Conservation (phyloP, 1,140 invertebrate genomes). For the Euura lappo region DNA sequence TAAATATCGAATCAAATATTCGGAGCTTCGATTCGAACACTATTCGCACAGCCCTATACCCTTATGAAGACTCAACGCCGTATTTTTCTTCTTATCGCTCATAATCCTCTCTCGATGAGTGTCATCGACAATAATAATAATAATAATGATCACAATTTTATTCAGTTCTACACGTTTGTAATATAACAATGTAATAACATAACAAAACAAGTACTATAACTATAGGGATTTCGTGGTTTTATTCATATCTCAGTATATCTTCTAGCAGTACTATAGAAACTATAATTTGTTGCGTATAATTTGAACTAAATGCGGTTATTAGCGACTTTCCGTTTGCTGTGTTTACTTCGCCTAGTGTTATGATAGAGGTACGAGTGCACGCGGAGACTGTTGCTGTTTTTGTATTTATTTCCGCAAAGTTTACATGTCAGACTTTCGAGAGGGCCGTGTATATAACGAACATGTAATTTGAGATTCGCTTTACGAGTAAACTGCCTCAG, state of each 20-base stretch:
- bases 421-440: conserved; percentile 59
- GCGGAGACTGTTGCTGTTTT: conserved; percentile 61
- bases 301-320: conserved; percentile 35
- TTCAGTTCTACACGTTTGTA: neutral
- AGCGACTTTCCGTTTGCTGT: conserved; percentile 39
- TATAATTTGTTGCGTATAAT: neutral
- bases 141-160: neutral
- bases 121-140: too few species aligned
- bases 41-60: too few species aligned
- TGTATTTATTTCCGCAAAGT: conserved; percentile 59
- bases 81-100: too few species aligned
- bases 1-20: too few species aligned
- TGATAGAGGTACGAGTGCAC: conserved; percentile 62
- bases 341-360: conserved; percentile 55
- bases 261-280: neutral
- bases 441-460: conserved; percentile 57
- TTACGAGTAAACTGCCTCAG: conserved; percentile 58
- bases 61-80: too few species aligned
- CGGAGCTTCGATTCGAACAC: too few species aligned
- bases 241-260: neutral
- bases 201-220: too few species aligned
- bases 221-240: too few species aligned
- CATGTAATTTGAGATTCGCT: conserved; percentile 58
- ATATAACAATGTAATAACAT: neutral
- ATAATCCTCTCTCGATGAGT: too few species aligned